Conservation (phyloP, 2,888 invertebrate genomes). For the Ectemnius continuus region DNA sequence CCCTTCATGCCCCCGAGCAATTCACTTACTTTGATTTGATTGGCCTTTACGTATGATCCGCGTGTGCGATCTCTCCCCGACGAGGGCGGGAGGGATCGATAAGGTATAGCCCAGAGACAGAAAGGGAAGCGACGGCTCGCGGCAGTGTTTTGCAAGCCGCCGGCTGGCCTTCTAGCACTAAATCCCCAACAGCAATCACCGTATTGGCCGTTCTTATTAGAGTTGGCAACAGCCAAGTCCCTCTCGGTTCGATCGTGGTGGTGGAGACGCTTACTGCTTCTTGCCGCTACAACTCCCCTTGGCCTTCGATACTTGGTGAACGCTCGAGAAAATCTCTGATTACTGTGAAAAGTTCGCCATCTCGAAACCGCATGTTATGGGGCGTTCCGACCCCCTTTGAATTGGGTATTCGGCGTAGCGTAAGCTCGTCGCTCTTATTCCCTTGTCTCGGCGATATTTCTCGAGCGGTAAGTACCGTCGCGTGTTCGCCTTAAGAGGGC, state of each 20-base stretch:
- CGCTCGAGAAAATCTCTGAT: conserved; percentile 45
- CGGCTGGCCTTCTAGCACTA: conserved; percentile 58
- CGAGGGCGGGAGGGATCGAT: conserved; percentile 12
- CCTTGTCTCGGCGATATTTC: too few relatives aligned
- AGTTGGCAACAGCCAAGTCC: conserved; percentile 68
- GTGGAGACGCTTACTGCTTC: conserved; percentile 44
- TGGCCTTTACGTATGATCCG: conserved; percentile 69
- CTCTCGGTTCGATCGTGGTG: conserved; percentile 54
- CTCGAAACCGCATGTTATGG: neutral
- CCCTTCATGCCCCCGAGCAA: conserved; percentile 66
- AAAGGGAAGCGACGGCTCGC: conserved; percentile 53
- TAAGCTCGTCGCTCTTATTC: too few relatives aligned
- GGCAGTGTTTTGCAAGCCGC: conserved; percentile 70
- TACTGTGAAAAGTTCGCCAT: conserved; percentile 27
- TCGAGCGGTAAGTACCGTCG: too few relatives aligned
- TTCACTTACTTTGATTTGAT: conserved; percentile 78
- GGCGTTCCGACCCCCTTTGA: too few relatives aligned
- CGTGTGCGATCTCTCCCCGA: conserved; percentile 35
- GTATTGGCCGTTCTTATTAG: conserved; percentile 74
- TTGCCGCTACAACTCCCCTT: conserved; percentile 42
- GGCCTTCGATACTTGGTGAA: conserved; percentile 34
- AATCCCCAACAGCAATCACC: conserved; percentile 70
- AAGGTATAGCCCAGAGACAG: conserved; percentile 35
- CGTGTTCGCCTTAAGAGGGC: too few relatives aligned
- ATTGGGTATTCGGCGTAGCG: too few relatives aligned